Conservation (phyloP, 2,113 vertebrate genomes). For the Campylomormyrus tamandua region DNA sequence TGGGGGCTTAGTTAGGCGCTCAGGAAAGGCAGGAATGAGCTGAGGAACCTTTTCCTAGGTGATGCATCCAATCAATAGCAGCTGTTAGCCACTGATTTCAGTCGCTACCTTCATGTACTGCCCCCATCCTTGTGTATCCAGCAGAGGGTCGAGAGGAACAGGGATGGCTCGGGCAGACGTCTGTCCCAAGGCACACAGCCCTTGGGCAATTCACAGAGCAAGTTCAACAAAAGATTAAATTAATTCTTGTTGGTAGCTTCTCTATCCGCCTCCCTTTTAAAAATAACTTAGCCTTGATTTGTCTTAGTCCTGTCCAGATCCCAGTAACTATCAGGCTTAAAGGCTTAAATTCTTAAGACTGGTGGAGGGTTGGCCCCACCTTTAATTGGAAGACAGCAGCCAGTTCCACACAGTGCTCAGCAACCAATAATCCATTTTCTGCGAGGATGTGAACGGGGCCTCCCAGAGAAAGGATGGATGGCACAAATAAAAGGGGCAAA, state of each 20-base stretch:
- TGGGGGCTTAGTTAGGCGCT: background rate
- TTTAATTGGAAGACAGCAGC: background rate
- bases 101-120: background rate
- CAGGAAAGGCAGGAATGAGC: background rate
- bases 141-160: background rate
- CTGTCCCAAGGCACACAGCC: background rate
- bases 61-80: background rate
- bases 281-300: background rate
- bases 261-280: background rate
- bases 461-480: slow-evolving; percentile 34
- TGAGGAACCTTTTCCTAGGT: background rate
- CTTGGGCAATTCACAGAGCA: background rate
- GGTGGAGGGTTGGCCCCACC: background rate
- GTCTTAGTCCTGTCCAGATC: background rate
- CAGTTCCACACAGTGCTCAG: background rate
- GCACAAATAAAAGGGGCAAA: slow-evolving; percentile 24
- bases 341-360: background rate
- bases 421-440: background rate
- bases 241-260: background rate
- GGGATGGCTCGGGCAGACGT: background rate
- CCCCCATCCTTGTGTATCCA: background rate
- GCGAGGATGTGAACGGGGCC: background rate
- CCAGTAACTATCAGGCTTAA: background rate
- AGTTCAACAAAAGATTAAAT: background rate
- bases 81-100: background rate